These are phyloP conservation scores for Grammomys dolichurus DNA, from an alignment of 2,113 vertebrate genomes.

Conservation along the genomic window DNA sequence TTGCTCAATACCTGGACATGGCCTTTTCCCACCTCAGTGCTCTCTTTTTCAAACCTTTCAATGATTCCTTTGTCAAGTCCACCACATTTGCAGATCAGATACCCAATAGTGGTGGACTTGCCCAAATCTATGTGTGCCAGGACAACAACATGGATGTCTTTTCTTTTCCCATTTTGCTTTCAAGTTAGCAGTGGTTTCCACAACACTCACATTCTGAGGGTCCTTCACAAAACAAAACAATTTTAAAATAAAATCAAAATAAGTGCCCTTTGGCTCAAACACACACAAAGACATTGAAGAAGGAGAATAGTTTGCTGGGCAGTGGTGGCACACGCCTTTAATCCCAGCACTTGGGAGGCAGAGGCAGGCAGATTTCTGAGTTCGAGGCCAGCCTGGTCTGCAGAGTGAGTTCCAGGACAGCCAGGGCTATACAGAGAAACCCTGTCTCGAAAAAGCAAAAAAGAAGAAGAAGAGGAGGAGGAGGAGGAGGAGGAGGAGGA, in stretches of 20 bases:
- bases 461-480: too few relatives aligned
- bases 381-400: too few relatives aligned
- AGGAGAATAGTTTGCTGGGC: constrained; percentile 5
- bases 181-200: not conserved
- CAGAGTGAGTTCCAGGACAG: too few relatives aligned
- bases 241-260: not conserved
- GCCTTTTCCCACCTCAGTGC: not conserved
- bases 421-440: too few relatives aligned
- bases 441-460: too few relatives aligned
- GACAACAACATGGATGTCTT: not conserved
- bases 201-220: not conserved
- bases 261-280: not conserved
- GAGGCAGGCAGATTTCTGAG: too few relatives aligned
- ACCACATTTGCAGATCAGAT: not conserved
- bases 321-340: too few relatives aligned
- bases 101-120: not conserved
- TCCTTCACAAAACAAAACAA: not conserved
- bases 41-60: not conserved
- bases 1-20: not conserved
- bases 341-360: too few relatives aligned
- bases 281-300: not conserved
- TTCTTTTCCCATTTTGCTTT: not conserved
- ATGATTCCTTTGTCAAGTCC: not conserved
- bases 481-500: not conserved
- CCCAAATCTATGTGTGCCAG: not conserved